Evolutionary conservation across 1,140 invertebrate species (phyloP), one percentile per base, ranked within the genome.

Genomic region (Drosophila baimaii): DNA sequence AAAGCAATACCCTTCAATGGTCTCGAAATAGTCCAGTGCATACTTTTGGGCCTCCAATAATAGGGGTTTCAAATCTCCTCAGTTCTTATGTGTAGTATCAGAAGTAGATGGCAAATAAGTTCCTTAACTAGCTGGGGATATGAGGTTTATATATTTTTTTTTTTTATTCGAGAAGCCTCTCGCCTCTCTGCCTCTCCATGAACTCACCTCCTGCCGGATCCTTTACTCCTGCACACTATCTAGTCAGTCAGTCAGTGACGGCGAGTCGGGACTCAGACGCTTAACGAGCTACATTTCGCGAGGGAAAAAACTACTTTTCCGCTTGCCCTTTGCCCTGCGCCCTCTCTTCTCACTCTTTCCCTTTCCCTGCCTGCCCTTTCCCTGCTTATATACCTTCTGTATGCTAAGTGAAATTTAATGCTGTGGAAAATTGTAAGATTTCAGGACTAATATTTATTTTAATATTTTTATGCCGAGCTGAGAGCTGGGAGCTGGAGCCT

Each of bases 341-440:
- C 23, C 25, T 21, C 17, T 35, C 27, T 1, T 17, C 19, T 15
- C 43, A 23, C 12, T 61, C 59, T 7, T 0, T 21, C 19, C n/a
- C n/a, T 29, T 54, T 49, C 25, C 19, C 25, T 29, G 33, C 15
- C 10, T 0, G 44, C 19, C n/a, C n/a, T 29, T 54, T 49, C 25
- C 19, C 25, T 29, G 33, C 43, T 35, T 51, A 33, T 51, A 33
- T 66, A 63, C 59, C 72, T 77, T 69, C 57, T 79, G 52, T 82
- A 78, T 78, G 80, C 69, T 74, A 82, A 82, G 70, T 82, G 75
- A 82, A 82, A 82, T 78, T 82, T 82, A 82, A 82, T 82, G 79
- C 79, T 78, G 64, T 82, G 80, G 80, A 82, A 82, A 81, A 81
- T 81, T 81, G 78, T 77, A 77, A 81, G 78, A 81, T 77, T 77